Base-by-base conservation (phyloP, 1,140 invertebrate genomes). In the Drepana arcuata region DNA sequence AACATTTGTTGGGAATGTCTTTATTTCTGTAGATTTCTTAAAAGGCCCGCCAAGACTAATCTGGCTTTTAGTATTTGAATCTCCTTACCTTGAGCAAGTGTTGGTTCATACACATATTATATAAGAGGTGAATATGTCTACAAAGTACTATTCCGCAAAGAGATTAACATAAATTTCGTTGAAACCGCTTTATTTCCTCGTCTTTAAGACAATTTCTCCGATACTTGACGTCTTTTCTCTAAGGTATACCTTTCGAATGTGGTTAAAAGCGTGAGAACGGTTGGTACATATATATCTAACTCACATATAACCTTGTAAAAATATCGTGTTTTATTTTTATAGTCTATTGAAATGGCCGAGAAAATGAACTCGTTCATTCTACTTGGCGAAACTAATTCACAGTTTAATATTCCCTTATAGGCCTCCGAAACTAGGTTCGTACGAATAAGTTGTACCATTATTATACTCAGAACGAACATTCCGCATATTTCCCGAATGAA, bases 1-100 rank as follows among this genome's bases (percentile, higher is more conserved):
- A 79, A 79, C 74, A 79, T 79, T 79, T 77, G 74, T 79, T 79
- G 62, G 63, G 60, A 77, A 77, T 79, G 72, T 72, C 72, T 77
- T 79, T 77, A 74, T 77, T 74, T 74, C 52, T 59, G 64, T 57
- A 66, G 65, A 75, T 72, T 73, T 70, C 69, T 79, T 73, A 69
- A 72, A 72, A 70, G 67, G 55, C 61, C 60, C 53, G n/a, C 64
- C 39, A 54, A 65, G 58, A 57, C 62, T 71, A 69, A 73, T 75
- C 67, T 65, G 35, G 55, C 53, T 68, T 63, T 69, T 55, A 53
- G 57, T 50, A 66, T 59, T 65, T 60, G 54, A 68, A 70, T 70
- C 63, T 54, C 55, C 58, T 62, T 59, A 57, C 57, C 34, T 61
- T 51, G 44, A 62, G 55, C 48, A 44, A 59, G 36, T 50, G 47